Percentiles rank a stretch among this genome's conserved stretches.
Conservation (phyloP, 1,140 invertebrate genomes). For the Homarus americanus region DNA sequence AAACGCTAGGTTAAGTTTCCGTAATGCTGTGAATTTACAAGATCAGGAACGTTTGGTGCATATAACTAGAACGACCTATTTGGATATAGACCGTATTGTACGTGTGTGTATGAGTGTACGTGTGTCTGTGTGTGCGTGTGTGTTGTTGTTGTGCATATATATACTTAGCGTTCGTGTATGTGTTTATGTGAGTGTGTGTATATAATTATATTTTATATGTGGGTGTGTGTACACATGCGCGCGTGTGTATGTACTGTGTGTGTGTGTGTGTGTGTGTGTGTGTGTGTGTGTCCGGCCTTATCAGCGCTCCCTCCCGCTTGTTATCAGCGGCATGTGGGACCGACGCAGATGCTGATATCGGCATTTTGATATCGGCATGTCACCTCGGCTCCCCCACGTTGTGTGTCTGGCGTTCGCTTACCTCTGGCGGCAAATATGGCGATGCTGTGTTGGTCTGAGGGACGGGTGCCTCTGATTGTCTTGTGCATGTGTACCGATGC, state of each 20-base stretch:
- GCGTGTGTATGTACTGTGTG: constrained; percentile 44
- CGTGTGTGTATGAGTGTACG: too few species aligned
- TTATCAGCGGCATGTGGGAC: constrained; percentile 59
- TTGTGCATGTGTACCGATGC: constrained; percentile 44
- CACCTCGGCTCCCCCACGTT: constrained; percentile 11
- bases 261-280: constrained; percentile 34
- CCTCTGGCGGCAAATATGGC: constrained; percentile 36
- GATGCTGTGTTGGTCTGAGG: constrained; percentile 40
- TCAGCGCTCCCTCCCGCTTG: constrained; percentile 47
- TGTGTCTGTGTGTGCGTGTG: too few species aligned
- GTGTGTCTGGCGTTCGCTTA: neutral
- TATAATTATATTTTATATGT: too few species aligned
- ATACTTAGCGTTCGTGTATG: too few species aligned
- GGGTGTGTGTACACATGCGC: constrained; percentile 13
- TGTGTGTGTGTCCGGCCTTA: constrained; percentile 46
- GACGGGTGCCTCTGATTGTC: constrained; percentile 53
- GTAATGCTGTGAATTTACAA: too few species aligned
- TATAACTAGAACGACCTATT: too few species aligned
- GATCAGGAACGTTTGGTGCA: too few species aligned
- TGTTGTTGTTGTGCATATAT: too few species aligned
- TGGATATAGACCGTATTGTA: too few species aligned
- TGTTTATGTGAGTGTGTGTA: too few species aligned
- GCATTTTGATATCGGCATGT: constrained; percentile 69
- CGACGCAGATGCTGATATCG: constrained; percentile 68
- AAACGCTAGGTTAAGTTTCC: too few species aligned